Evolutionary conservation across 2,113 vertebrate species (phyloP), one percentile per base, ranked within the genome.

Genomic region (Tonatia bakeri): DNA sequence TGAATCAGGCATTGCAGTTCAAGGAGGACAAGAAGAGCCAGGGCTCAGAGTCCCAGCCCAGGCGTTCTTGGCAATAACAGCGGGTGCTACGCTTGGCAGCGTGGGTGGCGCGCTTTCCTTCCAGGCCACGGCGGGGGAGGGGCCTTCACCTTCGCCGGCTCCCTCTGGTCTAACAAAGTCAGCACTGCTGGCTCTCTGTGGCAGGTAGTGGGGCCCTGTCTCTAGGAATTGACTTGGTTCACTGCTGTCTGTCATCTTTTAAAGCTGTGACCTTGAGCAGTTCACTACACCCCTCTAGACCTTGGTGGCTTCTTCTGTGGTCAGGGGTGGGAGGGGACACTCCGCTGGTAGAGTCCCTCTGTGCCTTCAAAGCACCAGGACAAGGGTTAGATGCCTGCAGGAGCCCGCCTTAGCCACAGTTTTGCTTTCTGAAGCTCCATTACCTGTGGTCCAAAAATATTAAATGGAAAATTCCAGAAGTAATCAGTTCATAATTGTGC

Each of bases 41-140:
- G 43, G 31, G 65, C 87, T 86, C 72, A 14, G 26, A 20, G 33
- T 38, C 15, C 47, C 20, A 64, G 59, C 40, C n/a, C 36, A 26
- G 43, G 45, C 7, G 13, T 38, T 52, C 54, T n/a, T 33, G 61
- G 33, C 5, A 15, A 28, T 12, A 7, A 19, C 1, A 10, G 52
- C n/a, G 0, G 0, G 2, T 15, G n/a, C 70, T 4, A 2, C 9
- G 15, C 31, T 36, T 67, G 54, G 65, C 22, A 0, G 9, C 16
- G 2, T 5, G 20, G 33, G 50, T 4, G 0, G 9, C 7, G 7
- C 56, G 22, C 45, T 84, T 64, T 67, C 38, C 31, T 38, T 1
- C 0, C 5, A 31, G 40, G 16, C 36, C 24, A 11, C 83, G 17
- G 43, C n/a, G 10, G 17, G 15, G 45, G 33, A 28, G 0, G 1